Evolutionary conservation across 1,140 invertebrate species (phyloP).

Genomic region (Lerema accius): DNA sequence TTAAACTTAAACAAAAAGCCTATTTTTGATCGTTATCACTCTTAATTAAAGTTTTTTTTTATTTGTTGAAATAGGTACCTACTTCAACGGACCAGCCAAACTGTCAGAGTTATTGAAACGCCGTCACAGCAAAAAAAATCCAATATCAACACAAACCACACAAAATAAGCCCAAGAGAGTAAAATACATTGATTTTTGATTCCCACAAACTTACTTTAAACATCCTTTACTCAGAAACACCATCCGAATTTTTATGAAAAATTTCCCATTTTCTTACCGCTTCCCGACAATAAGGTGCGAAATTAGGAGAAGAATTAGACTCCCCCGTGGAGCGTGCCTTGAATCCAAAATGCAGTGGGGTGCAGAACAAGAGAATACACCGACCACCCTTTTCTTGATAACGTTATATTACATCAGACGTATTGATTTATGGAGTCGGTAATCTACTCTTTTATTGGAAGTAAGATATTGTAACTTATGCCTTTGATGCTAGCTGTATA

Average conservation of each 20-base stretch:
- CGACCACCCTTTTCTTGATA: constrained; percentile 41
- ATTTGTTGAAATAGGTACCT: too few relatives aligned
- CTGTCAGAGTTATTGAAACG: too few relatives aligned
- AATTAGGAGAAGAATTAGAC: constrained; percentile 79
- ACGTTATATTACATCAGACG: constrained; percentile 45
- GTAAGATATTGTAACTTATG: not conserved
- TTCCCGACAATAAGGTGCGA: constrained; percentile 75
- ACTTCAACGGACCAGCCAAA: too few relatives aligned
- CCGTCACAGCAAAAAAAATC: too few relatives aligned
- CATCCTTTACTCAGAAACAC: constrained; percentile 39
- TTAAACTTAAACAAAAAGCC: too few relatives aligned
- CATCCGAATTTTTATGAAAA: constrained; percentile 70
- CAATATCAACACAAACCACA: too few relatives aligned
- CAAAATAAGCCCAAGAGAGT: constrained; percentile 3
- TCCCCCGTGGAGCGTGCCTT: constrained; percentile 61
- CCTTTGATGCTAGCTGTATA: too few relatives aligned
- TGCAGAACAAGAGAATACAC: constrained; percentile 45
- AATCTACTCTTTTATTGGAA: constrained; percentile 21
- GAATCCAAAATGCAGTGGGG: constrained; percentile 60
- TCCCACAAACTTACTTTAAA: constrained; percentile 25
- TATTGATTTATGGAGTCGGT: constrained; percentile 51
- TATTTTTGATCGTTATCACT: too few relatives aligned
- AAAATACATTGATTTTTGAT: constrained; percentile 29
- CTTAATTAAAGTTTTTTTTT: too few relatives aligned
- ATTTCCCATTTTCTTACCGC: constrained; percentile 68